Evolutionary conservation across 2,797 vertebrate genomes (phyloP).

Genomic region (Helostoma temminkii): DNA sequence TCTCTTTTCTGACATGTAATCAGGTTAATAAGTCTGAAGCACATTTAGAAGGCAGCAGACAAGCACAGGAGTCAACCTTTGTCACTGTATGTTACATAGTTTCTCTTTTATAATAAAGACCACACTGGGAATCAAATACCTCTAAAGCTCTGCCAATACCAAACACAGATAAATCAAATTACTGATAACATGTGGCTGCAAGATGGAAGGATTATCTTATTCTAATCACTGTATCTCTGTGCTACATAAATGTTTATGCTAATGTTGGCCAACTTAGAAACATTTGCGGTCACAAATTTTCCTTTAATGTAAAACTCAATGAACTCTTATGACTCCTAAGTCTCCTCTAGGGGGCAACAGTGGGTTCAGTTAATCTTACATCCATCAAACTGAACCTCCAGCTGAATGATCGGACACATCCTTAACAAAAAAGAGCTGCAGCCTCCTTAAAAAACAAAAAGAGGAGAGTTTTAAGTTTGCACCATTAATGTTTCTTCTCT

Average conservation of each 20-base stretch:
- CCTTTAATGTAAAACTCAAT: constrained; percentile 50
- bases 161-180: constrained; percentile 9
- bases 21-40: neutral
- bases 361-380: constrained; percentile 7
- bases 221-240: neutral
- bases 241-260: neutral
- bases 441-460: constrained; percentile 4
- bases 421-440: constrained; percentile 26
- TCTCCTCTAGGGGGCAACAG: constrained; percentile 66
- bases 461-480: constrained; percentile 11
- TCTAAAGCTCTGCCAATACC: constrained; percentile 1
- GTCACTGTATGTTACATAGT: neutral
- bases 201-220: neutral
- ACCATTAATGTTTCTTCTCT: constrained; percentile 3
- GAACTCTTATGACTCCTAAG: constrained; percentile 76
- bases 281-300: neutral
- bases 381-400: constrained; percentile 42
- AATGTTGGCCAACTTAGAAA: constrained; percentile 1
- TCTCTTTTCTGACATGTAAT: neutral
- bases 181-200: neutral
- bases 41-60: constrained; percentile 3
- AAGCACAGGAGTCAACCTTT: neutral
- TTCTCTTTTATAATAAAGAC: constrained; percentile 13
- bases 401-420: constrained; percentile 31
- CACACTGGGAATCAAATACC: constrained; percentile 22